phyloP scores from a whole-genome alignment of 2,888 invertebrate species.

The Drosophila emarginata region DNA sequence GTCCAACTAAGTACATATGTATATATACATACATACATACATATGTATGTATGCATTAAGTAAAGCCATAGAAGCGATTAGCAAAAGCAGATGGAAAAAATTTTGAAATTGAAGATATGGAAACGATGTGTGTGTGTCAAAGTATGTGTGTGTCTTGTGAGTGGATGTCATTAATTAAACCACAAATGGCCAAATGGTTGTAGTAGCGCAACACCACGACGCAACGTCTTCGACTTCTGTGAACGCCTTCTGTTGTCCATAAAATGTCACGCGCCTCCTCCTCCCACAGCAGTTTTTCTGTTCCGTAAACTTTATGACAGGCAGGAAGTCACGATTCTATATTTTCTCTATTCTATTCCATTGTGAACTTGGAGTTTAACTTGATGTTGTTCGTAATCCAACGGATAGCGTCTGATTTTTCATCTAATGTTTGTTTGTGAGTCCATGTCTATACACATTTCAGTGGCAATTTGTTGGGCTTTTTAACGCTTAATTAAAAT shows the following conservation, averaged over 20 bases:
- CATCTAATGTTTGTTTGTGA: slow-evolving; percentile 3
- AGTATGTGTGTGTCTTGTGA: slow-evolving; percentile 9
- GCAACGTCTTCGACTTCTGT: slow-evolving; percentile 40
- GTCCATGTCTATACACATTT: slow-evolving; percentile 20
- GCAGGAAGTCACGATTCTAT: slow-evolving; percentile 74
- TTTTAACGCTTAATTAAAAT: slow-evolving; percentile 62
- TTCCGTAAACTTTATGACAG: slow-evolving; percentile 55
- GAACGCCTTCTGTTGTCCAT: slow-evolving; percentile 64
- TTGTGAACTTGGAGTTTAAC: slow-evolving; percentile 16
- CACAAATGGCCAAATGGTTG: slow-evolving; percentile 62
- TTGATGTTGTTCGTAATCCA: slow-evolving; percentile 32
- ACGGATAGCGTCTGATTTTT: slow-evolving; percentile 31
- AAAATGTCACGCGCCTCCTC: slow-evolving; percentile 52
- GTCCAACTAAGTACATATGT: slow-evolving; percentile 43
- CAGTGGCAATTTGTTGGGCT: slow-evolving; percentile 44
- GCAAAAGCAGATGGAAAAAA: slow-evolving; percentile 15
- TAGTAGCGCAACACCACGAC: neutral
- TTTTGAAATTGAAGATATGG: slow-evolving; percentile 23
- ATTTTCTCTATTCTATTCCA: slow-evolving; percentile 22
- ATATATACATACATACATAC: slow-evolving; percentile 23
- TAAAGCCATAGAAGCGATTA: slow-evolving; percentile 56
- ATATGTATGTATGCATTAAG: slow-evolving; percentile 12
- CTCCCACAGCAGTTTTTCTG: slow-evolving; percentile 18
- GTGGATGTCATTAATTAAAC: slow-evolving; percentile 71
- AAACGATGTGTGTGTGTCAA: slow-evolving; percentile 9